Evolutionary conservation across 2,888 invertebrate genomes (phyloP).

Genomic region (Clostera curtula): DNA sequence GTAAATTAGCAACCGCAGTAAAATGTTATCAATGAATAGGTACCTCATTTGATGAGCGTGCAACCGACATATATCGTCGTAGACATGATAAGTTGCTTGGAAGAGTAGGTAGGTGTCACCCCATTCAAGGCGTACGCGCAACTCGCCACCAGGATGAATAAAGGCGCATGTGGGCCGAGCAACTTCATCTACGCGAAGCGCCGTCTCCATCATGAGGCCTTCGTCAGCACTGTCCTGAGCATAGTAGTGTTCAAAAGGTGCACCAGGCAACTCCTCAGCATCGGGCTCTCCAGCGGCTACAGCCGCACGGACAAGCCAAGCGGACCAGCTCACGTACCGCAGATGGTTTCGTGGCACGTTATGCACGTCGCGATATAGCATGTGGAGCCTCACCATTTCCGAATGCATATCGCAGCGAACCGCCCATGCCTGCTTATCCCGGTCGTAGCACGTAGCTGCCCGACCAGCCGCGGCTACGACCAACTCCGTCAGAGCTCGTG

Average conservation of each 20-base stretch:
- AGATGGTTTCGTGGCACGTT: conserved; percentile 87
- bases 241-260: conserved; percentile 86
- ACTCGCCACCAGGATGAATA: conserved; percentile 81
- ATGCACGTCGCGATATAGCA: conserved; percentile 84
- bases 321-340: conserved; percentile 81
- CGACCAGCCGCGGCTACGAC: conserved; percentile 74
- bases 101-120: conserved; percentile 86
- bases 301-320: conserved; percentile 74
- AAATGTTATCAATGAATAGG: conserved; percentile 11
- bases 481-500: conserved; percentile 76
- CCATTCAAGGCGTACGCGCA: conserved; percentile 88
- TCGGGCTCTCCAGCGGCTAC: conserved; percentile 76
- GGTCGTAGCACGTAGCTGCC: conserved; percentile 81
- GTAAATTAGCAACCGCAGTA: not conserved
- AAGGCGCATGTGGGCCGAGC: conserved; percentile 81
- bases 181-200: conserved; percentile 81
- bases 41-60: conserved; percentile 91
- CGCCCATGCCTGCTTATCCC: conserved; percentile 87
- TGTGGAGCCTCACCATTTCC: conserved; percentile 81
- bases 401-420: conserved; percentile 86
- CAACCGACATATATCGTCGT: conserved; percentile 85
- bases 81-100: conserved; percentile 87
- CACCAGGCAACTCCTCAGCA: conserved; percentile 80
- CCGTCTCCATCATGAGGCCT: conserved; percentile 87
- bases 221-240: conserved; percentile 86